Evolutionary conservation across 2,888 invertebrate genomes (phyloP), one percentile per base, ranked within the genome.

Genomic region (Dasysyrphus albostriatus): DNA sequence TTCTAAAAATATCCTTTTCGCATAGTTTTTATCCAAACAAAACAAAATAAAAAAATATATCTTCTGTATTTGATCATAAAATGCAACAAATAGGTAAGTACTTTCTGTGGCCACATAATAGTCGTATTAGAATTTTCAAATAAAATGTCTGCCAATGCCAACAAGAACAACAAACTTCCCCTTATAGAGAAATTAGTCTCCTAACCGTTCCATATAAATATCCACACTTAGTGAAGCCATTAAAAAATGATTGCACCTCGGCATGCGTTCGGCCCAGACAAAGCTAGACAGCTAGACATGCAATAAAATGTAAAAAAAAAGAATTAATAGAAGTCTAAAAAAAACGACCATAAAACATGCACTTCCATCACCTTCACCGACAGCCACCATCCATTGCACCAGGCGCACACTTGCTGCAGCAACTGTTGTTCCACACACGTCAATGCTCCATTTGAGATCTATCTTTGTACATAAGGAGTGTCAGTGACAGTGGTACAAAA

Each of bases 231-330:
- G 85, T 87, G 82, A 87, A 74, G 70, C 82, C 63, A 87, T 82
- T 87, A 87, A 73, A 82, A 87, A 87, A 74, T 82, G 74, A 82
- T 82, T 82, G 77, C 70, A 63, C 37, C 74, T 70, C 77, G 74
- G 78, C 77, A 81, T 81, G 76, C 84, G 73, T 77, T 81, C 74
- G 69, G 29, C 72, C 81, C 61, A 78, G 77, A 78, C 77, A 70
- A 49, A 34, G 49, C 77, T 74, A 85, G 84, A 82, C 85, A 77
- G 70, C 72, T 74, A 85, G 85, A 82, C 85, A 87, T 85, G 81
- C 77, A 85, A 82, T 77, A 82, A 77, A 76, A 76, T n/a, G 51
- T 67, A 19, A 51, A 19, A 51, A n/a, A 39, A 37, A 51, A 29
- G 34, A 8, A n/a, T n/a, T n/a, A n/a, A 47, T 49, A 63, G 34